Evolutionary conservation across 1,140 invertebrate species (phyloP).

Genomic region (Dreissena rostriformis): DNA sequence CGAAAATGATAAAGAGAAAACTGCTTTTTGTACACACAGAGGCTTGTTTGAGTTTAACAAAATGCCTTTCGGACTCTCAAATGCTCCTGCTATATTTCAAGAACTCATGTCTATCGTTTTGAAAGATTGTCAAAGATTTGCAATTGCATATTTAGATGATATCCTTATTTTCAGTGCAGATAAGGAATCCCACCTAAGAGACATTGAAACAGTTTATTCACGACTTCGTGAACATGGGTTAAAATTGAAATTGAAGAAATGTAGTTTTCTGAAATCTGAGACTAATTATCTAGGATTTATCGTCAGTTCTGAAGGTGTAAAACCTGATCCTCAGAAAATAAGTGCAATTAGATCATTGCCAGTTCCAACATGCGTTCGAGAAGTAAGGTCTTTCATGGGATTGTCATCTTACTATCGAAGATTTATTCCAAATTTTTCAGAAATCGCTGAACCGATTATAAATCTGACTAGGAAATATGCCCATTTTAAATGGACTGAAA

Average conservation of each 20-base stretch:
- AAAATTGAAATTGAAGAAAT: constrained; percentile 54
- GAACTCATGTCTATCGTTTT: constrained; percentile 64
- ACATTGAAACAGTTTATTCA: constrained; percentile 1
- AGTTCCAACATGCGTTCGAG: not conserved
- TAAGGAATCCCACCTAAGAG: not conserved
- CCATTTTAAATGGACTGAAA: constrained; percentile 34
- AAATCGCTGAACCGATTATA: constrained; percentile 42
- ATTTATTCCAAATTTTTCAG: constrained; percentile 62
- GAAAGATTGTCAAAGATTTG: constrained; percentile 47
- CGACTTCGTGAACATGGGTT: constrained; percentile 4
- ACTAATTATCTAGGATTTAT: constrained; percentile 21
- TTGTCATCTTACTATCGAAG: constrained; percentile 53
- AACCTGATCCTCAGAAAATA: constrained; percentile 16
- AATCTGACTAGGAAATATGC: constrained; percentile 45
- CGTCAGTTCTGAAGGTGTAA: not conserved
- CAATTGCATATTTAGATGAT: constrained; percentile 58
- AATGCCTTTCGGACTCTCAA: constrained; percentile 67
- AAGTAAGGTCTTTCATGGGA: constrained; percentile 55
- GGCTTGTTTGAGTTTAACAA: constrained; percentile 56
- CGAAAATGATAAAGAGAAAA: constrained; percentile 39
- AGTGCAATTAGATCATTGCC: constrained; percentile 5
- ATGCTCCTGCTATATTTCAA: constrained; percentile 64
- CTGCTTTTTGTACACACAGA: constrained; percentile 40
- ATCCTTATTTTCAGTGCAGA: constrained; percentile 48
- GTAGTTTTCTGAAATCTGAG: constrained; percentile 12